phyloP scores from a whole-genome alignment of 2,888 invertebrate genomes.

The Polietes domitor region DNA sequence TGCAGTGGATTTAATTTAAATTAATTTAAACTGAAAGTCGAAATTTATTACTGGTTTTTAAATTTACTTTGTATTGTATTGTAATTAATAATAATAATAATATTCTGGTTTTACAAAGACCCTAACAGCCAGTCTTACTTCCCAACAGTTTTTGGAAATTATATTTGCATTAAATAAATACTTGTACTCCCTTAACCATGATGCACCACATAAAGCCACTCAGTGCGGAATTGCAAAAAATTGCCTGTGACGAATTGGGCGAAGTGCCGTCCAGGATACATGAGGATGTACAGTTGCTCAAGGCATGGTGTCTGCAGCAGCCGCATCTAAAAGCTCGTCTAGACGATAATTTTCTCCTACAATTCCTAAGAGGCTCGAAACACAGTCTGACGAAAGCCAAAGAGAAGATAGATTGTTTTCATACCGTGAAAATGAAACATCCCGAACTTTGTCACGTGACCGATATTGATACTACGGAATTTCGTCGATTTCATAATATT shows the following conservation, averaged over 20 bases:
- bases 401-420: constrained; percentile 83
- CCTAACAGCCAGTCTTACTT: too few relatives aligned
- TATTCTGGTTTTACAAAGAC: too few relatives aligned
- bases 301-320: constrained; percentile 81
- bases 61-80: too few relatives aligned
- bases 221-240: constrained; percentile 71
- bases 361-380: constrained; percentile 82
- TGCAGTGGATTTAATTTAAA: too few relatives aligned
- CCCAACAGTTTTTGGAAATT: too few relatives aligned
- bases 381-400: constrained; percentile 82
- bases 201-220: constrained; percentile 72
- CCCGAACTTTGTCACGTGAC: constrained; percentile 82
- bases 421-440: constrained; percentile 82
- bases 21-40: too few relatives aligned
- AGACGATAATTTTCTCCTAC: constrained; percentile 81
- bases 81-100: too few relatives aligned
- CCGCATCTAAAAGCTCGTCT: constrained; percentile 79
- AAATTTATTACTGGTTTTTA: too few relatives aligned
- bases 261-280: constrained; percentile 79
- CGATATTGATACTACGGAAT: constrained; percentile 70
- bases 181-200: too few relatives aligned
- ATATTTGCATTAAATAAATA: too few relatives aligned
- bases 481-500: constrained; percentile 72
- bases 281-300: constrained; percentile 78
- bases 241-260: constrained; percentile 81